Base-by-base conservation (phyloP, 1,140 invertebrate genomes). In the Popillia japonica region DNA sequence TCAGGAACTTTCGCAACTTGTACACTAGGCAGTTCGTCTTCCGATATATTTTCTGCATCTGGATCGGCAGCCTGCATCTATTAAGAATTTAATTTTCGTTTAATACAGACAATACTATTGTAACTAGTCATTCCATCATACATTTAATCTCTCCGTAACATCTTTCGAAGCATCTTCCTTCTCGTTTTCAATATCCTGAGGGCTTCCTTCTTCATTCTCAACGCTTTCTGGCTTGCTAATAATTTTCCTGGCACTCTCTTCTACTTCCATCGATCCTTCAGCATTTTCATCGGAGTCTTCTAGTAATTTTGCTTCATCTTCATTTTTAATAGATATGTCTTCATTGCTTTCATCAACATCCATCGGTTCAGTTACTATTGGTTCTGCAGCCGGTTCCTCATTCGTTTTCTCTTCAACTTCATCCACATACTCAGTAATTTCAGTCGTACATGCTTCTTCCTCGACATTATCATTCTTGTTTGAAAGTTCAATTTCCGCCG, bases 31-130 rank as follows among this genome's bases (percentile, higher is more conserved):
- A 93, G 81, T 82, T 93, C 92, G 82, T 93, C 92, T 85, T 93
- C 92, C 10, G 92, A 91, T 72, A 93, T 91, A 80, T 91, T 91
- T 87, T 93, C 92, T 6, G 91, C 92, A 84, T 92, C 91, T 17
- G 91, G 90, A 80, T 92, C 90, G 6, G 78, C 87, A 76, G 87
- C 6, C 9, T 76, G 75, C 6, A 76, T 42, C 75, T 76, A 34
- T 34, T 4, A 55, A 76, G 1, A 0, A 41, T 40, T 11, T 72
- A 72, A 4, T 34, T 34, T 34, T 4, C 4, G 1, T 34, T 34
- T 34, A 34, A 34, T 34, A 34, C 27, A 34, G 2, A 34, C n/a
- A 34, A 34, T 34, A 34, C 27, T n/a, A n/a, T n/a, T 34, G 2
- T 34, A 34, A 34, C 4, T 27, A 34, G 17, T 55, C 6, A 3